phyloP scores from a whole-genome alignment of 2,113 vertebrate genomes.

The Engraulis encrasicolus region DNA sequence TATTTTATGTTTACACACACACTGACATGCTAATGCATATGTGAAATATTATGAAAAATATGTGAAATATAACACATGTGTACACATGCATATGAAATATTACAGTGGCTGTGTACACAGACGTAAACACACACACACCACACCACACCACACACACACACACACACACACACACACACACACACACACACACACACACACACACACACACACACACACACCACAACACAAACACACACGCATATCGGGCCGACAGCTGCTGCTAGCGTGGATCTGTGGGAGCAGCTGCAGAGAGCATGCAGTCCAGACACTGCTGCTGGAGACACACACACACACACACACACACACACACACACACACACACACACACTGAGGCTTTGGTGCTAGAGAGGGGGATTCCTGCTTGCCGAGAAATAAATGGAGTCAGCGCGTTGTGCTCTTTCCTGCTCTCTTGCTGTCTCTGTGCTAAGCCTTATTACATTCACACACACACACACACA shows the following conservation, averaged over 20 bases:
- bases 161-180: background rate
- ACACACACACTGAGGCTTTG: too few species aligned
- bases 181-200: background rate
- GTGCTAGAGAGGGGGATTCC: background rate
- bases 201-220: background rate
- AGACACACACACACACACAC: too few species aligned
- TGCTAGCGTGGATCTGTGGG: background rate
- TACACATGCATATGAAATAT: too few species aligned
- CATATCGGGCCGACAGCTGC: background rate
- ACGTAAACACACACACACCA: too few species aligned
- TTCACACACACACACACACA: background rate
- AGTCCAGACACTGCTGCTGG: background rate
- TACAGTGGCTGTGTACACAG: too few species aligned
- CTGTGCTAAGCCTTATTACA: background rate
- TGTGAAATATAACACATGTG: too few species aligned
- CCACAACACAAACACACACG: background rate
- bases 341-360: too few species aligned
- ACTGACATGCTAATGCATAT: too few species aligned
- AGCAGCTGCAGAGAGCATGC: background rate
- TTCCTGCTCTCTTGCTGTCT: background rate
- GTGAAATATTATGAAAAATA: too few species aligned
- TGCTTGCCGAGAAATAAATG: background rate
- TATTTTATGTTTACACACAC: too few species aligned
- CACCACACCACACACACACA: too few species aligned
- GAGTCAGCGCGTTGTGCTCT: background rate